Conservation (phyloP, 2,113 vertebrate genomes). For the Jaculus jaculus region DNA sequence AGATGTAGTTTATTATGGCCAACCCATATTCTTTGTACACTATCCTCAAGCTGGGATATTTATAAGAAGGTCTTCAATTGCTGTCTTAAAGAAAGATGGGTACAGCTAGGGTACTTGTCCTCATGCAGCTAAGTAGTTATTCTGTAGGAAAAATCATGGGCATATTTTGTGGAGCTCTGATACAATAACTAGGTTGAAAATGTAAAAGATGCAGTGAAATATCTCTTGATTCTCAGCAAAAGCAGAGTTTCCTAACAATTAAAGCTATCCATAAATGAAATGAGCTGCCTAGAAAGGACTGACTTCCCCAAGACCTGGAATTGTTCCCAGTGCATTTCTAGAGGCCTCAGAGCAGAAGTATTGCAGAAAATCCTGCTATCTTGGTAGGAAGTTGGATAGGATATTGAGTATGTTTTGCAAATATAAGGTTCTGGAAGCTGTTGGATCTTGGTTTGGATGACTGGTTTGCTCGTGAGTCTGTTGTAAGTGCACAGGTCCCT, state of each 20-base stretch:
- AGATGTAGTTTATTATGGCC: neutral
- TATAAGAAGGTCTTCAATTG: neutral
- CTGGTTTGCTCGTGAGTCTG: neutral
- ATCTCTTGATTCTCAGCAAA: conserved; percentile 39
- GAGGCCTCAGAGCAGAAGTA: neutral
- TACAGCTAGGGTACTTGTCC: neutral
- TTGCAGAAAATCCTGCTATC: conserved; percentile 30
- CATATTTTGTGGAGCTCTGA: neutral
- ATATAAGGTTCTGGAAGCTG: neutral
- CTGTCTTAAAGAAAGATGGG: conserved; percentile 16
- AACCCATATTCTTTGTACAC: neutral
- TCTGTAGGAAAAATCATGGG: neutral
- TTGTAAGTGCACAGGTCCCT: neutral
- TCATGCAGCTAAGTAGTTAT: neutral
- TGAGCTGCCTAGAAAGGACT: conserved; percentile 39
- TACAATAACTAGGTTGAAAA: conserved; percentile 40
- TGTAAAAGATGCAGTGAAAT: neutral
- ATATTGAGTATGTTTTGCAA: neutral
- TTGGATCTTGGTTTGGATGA: neutral
- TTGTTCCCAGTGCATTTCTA: conserved; percentile 33
- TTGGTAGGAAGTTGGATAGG: neutral
- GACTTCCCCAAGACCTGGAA: conserved; percentile 42
- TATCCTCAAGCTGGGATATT: neutral
- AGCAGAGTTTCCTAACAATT: conserved; percentile 9
- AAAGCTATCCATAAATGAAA: conserved; percentile 60